Base-by-base conservation (phyloP, 2,113 vertebrate genomes). In the Falco punctatus region DNA sequence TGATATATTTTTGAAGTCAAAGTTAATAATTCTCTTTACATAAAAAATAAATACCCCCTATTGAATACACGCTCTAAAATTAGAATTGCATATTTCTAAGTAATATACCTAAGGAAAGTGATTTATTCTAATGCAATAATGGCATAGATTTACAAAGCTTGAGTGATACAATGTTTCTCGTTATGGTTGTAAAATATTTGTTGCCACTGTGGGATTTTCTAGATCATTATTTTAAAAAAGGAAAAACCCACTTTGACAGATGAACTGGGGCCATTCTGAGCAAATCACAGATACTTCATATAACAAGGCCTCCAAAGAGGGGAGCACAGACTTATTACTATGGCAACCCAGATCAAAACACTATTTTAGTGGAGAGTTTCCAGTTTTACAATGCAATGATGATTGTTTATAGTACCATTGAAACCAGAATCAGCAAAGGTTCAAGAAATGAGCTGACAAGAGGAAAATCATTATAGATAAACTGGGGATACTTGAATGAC, bases 271-370 rank as follows among this genome's bases (percentile, higher is more conserved):
- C 98, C 98, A 98, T 98, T 98, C 98, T 98, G 98, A 99, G 98
- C 98, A 98, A 99, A 99, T 99, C 98, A 98, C 98, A 98, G 98
- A 98, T 99, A 98, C 97, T 98, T 98, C 98, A 98, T 98, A 99
- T 99, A 99, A 99, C 99, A 99, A 99, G 99, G 99, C 99, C 99
- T 99, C 99, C 98, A 98, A 99, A 99, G 99, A 99, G 99, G 98
- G 98, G 98, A 99, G 98, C 98, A 97, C 97, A 97, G 97, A 98
- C 99, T 99, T 98, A 99, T 99, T 99, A 99, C 99, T 98, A 99
- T 99, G 98, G 98, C 98, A 99, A 99, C 98, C 98, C 93, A 98
- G 98, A 99, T 99, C 99, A 99, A 99, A 99, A 99, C 98, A 99
- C 98, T 98, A 98, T 98, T 98, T 98, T 98, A 99, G 98, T 98